phyloP scores from a whole-genome alignment of 2,888 invertebrate species.

The Quadroppia sp. region DNA sequence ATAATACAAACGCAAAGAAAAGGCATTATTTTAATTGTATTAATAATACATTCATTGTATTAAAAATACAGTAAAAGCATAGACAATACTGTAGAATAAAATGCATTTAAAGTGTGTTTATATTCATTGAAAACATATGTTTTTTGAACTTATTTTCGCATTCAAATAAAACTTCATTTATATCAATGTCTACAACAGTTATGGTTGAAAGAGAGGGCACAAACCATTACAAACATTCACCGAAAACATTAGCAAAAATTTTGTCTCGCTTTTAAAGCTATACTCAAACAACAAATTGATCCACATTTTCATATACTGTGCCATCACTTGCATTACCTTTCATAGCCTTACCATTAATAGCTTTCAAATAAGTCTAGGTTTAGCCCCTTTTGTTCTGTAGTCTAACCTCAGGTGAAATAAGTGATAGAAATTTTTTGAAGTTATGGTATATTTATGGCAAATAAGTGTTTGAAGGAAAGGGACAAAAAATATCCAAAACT shows the following conservation, averaged over 20 bases:
- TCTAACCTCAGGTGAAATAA: not conserved
- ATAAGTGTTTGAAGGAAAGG: not conserved
- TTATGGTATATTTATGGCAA: not conserved
- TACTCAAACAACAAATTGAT: not conserved
- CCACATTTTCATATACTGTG: not conserved
- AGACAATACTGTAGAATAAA: not conserved
- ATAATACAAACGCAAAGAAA: constrained; percentile 14
- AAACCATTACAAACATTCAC: constrained; percentile 9
- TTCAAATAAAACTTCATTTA: constrained; percentile 25
- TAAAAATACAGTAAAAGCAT: not conserved
- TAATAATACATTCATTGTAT: not conserved
- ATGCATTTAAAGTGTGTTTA: constrained; percentile 29
- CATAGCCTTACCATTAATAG: too few species aligned
- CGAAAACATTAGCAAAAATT: constrained; percentile 28
- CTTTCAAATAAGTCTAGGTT: not conserved
- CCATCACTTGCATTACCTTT: too few species aligned
- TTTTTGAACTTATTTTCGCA: constrained; percentile 19
- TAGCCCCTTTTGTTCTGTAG: not conserved
- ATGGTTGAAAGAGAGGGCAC: constrained; percentile 1
- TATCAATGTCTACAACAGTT: constrained; percentile 26
- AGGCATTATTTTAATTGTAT: not conserved
- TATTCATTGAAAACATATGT: constrained; percentile 33
- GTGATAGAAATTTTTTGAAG: not conserved
- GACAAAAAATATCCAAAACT: not conserved
- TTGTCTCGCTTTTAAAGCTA: constrained; percentile 20